phyloP scores from a whole-genome alignment of 2,797 vertebrate species.

The Sciurus vulgaris region DNA sequence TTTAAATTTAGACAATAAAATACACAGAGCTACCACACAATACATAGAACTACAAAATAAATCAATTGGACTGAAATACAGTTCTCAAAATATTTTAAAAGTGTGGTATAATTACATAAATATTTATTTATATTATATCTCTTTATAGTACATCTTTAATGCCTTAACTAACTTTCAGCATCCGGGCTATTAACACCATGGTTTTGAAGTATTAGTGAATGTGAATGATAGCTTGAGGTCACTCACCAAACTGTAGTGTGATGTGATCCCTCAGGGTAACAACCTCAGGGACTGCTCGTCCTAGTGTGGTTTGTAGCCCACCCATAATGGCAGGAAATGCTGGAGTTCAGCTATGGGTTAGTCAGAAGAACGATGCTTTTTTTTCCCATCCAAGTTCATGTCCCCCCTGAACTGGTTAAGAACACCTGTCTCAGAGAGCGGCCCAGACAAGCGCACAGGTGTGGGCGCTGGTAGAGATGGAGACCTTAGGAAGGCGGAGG shows the following conservation, averaged over 20 bases:
- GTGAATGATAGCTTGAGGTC: neutral
- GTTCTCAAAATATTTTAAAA: constrained; percentile 11
- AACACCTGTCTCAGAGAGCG: neutral
- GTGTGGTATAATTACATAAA: neutral
- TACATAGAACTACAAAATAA: neutral
- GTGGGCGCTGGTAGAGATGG: neutral
- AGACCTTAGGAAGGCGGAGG: neutral
- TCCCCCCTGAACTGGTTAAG: neutral
- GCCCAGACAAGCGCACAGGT: neutral
- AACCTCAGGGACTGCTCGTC: neutral
- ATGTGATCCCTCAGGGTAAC: neutral
- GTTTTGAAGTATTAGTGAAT: neutral
- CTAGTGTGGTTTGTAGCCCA: neutral
- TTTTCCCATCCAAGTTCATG: neutral
- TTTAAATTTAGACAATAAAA: constrained; percentile 4
- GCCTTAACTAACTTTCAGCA: neutral
- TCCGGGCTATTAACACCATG: neutral
- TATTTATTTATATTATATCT: neutral
- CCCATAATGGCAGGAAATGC: neutral
- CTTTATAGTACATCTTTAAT: neutral
- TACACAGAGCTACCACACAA: neutral
- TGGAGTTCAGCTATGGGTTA: neutral
- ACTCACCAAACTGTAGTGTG: neutral
- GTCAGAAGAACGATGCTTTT: neutral
- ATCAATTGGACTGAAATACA: neutral